These are phyloP conservation scores for Hedychridium roseum DNA, from an alignment of 2,888 invertebrate genomes.

Conservation along the genomic window DNA sequence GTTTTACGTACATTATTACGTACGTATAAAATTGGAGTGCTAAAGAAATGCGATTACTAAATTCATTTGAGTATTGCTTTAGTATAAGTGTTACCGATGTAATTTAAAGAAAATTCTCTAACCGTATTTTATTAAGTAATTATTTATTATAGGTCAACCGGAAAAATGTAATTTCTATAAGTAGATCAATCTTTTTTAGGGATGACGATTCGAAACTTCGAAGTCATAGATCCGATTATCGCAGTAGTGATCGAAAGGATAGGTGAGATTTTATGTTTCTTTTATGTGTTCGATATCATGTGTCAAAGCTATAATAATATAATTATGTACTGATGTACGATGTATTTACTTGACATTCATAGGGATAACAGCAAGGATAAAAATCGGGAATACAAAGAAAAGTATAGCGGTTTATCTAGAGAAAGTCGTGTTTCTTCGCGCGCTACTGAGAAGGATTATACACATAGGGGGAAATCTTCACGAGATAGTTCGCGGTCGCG, in stretches of 20 bases:
- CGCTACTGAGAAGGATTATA: background rate
- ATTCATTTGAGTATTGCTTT: too few relatives aligned
- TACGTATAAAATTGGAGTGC: too few relatives aligned
- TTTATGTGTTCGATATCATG: too few relatives aligned
- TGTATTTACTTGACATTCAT: background rate
- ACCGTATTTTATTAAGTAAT: too few relatives aligned
- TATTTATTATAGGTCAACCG: too few relatives aligned
- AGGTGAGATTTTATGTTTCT: constrained; percentile 17
- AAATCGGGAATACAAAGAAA: constrained; percentile 13
- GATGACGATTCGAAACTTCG: constrained; percentile 6
- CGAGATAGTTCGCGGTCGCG: constrained; percentile 21
- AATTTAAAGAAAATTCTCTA: too few relatives aligned
- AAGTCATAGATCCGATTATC: background rate
- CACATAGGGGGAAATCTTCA: constrained; percentile 3
- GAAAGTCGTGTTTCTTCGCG: background rate
- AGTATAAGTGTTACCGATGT: too few relatives aligned
- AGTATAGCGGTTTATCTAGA: constrained; percentile 4
- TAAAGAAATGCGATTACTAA: too few relatives aligned
- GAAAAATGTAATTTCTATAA: too few relatives aligned
- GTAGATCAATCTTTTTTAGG: constrained; percentile 19
- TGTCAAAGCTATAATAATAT: background rate
- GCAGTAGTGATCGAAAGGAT: constrained; percentile 10
- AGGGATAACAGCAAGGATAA: constrained; percentile 10
- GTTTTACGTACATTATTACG: too few relatives aligned
- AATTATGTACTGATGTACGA: constrained; percentile 1